Evolutionary conservation across 2,888 invertebrate genomes (phyloP).

Genomic region (Ischnura elegans): DNA sequence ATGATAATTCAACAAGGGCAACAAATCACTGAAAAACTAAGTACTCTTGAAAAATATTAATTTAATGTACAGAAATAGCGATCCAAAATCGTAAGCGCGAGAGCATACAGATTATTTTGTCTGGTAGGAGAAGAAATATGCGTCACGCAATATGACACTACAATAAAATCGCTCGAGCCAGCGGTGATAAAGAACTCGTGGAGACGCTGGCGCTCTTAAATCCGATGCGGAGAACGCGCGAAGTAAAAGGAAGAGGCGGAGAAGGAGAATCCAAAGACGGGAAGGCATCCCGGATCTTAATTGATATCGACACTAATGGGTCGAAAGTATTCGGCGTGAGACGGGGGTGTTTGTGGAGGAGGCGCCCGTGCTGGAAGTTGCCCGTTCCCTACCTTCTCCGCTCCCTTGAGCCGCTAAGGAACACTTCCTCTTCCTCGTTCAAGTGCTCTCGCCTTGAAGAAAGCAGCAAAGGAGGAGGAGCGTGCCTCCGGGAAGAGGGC

Average conservation of each 20-base stretch:
- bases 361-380: not conserved
- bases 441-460: not conserved
- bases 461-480: not conserved
- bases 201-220: not conserved
- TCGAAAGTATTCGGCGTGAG: slow-evolving; percentile 2
- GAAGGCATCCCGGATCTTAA: not conserved
- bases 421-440: not conserved
- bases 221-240: not conserved
- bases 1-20: too few relatives aligned
- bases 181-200: too few relatives aligned
- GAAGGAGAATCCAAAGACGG: not conserved
- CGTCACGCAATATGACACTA: too few relatives aligned
- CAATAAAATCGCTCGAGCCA: too few relatives aligned
- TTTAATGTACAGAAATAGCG: too few relatives aligned
- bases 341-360: slow-evolving; percentile 1
- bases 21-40: too few relatives aligned
- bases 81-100: too few relatives aligned
- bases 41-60: too few relatives aligned
- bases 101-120: too few relatives aligned
- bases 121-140: too few relatives aligned
- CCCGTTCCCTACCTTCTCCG: not conserved
- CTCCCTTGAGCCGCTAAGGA: not conserved
- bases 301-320: slow-evolving; percentile 21
- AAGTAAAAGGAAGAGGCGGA: not conserved
- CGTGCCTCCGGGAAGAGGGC: not conserved